Conservation (phyloP, 2,888 invertebrate genomes). For the Erynnis tages region DNA sequence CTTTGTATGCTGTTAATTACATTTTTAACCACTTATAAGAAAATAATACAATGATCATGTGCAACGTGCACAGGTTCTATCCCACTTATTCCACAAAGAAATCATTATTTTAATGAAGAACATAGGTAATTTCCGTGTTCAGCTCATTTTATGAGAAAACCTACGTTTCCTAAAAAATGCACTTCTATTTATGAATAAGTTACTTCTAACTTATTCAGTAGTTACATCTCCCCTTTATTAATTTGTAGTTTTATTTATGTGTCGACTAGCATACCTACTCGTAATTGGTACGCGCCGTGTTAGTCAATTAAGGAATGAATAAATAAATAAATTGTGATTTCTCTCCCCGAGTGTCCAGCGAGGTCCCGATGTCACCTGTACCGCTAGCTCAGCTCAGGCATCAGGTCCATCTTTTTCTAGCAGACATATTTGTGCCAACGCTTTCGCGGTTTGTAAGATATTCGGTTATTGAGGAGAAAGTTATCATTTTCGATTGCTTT, state of each 20-base stretch:
- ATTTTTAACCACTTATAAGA: too few relatives aligned
- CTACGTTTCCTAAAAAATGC: too few relatives aligned
- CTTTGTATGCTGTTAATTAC: not conserved
- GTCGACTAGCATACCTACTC: not conserved
- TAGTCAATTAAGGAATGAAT: not conserved
- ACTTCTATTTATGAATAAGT: too few relatives aligned
- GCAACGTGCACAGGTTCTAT: too few relatives aligned
- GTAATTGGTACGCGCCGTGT: not conserved
- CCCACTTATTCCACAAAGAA: too few relatives aligned
- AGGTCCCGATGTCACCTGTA: conserved; percentile 8
- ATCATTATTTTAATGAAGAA: too few relatives aligned
- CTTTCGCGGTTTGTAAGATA: conserved; percentile 20
- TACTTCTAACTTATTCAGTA: too few relatives aligned
- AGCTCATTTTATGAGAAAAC: too few relatives aligned
- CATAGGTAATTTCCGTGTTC: too few relatives aligned
- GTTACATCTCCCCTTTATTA: too few relatives aligned
- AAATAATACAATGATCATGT: too few relatives aligned
- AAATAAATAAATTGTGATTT: not conserved
- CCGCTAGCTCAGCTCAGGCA: not conserved
- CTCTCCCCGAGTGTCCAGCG: not conserved
- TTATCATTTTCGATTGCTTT: conserved; percentile 17
- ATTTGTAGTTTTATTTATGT: too few relatives aligned
- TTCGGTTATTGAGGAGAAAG: conserved; percentile 19
- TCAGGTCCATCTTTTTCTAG: conserved; percentile 9
- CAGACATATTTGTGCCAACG: conserved; percentile 20